Base-by-base conservation (phyloP, 2,113 vertebrate genomes). In the Choloepus hoffmanni region DNA sequence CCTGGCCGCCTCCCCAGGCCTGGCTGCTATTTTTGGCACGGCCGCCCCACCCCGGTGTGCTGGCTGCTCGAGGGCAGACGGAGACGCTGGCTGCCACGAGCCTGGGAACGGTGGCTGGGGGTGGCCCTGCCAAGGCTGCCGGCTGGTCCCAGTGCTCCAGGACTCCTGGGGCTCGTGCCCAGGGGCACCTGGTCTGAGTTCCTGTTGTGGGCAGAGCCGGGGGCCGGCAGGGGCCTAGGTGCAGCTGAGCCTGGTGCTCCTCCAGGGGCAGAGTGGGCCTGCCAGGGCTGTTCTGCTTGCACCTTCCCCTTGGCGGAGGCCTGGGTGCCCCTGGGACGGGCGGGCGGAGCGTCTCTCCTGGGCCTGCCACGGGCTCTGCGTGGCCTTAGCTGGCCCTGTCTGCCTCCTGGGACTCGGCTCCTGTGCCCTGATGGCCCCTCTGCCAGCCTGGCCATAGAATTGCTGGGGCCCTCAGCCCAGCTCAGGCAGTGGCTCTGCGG, bases 21-120 rank as follows among this genome's bases (percentile, higher is more conserved):
- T 96, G 97, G 98, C 95, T 55, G 70, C 33, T 98, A 94, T 98
- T 50, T 85, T 33, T 89, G 86, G 73, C 92, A 5, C 73, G 36
- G 53, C 96, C 2, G 7, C 53, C 89, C 55, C 62, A n/a, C 36
- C 76, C 92, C 97, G 93, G 65, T 92, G 89, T 74, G 92, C 93
- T 87, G 95, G 94, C 94, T 0, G 70, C 23, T 33, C 0, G 2
- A 15, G 92, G 96, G 94, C 96, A 94, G 92, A 87, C 33, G 94
- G 89, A 97, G 96, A 82, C 95, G 89, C 30, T 76, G 95, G 96
- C 92, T 53, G 65, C 95, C 94, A 50, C 94, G 96, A 85, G 92
- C 94, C 97, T 15, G 36, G 30, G 74, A 30, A 83, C 72, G 43
- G 83, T 18, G 95, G 55, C 72, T 62, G 85, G 92, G 86, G 95